Conservation (phyloP, 1,140 invertebrate species). For the Xylocopa sonorina region DNA sequence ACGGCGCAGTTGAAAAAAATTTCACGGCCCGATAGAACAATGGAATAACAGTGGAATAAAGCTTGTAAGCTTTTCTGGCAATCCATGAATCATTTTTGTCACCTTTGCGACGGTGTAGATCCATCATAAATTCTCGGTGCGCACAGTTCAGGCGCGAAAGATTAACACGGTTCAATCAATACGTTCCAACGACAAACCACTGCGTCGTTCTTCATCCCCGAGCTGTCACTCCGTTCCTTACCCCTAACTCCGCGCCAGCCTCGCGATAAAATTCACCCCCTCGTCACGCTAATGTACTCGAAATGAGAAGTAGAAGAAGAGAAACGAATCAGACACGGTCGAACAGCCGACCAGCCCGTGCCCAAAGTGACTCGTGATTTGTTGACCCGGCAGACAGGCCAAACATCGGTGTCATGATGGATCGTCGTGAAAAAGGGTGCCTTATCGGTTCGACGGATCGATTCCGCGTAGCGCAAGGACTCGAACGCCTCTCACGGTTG, state of each 20-base stretch:
- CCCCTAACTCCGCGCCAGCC: no score
- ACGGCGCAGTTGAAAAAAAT: neutral
- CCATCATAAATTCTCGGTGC: constrained; percentile 8
- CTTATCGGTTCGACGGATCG: constrained; percentile 39
- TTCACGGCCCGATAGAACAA: neutral
- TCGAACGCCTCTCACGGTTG: neutral
- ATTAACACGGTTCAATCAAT: constrained; percentile 5
- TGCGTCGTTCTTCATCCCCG: neutral
- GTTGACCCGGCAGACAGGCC: constrained; percentile 36
- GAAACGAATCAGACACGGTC: constrained; percentile 11
- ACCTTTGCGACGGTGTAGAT: constrained; percentile 8
- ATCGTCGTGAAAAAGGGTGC: constrained; percentile 42
- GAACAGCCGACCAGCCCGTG: neutral
- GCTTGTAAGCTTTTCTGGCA: constrained; percentile 1
- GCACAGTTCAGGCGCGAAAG: no score
- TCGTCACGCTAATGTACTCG: constrained; percentile 7
- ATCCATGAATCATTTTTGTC: constrained; percentile 19
- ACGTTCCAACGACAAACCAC: neutral
- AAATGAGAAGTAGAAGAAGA: constrained; percentile 1
- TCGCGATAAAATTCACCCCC: no score
- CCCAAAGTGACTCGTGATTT: constrained; percentile 50
- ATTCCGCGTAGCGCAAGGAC: constrained; percentile 34
- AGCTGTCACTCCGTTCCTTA: neutral
- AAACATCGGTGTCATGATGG: constrained; percentile 54
- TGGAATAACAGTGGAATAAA: neutral